These are phyloP conservation scores for Heliothis peltigera DNA, from an alignment of 2,888 invertebrate genomes.

Conservation along the genomic window DNA sequence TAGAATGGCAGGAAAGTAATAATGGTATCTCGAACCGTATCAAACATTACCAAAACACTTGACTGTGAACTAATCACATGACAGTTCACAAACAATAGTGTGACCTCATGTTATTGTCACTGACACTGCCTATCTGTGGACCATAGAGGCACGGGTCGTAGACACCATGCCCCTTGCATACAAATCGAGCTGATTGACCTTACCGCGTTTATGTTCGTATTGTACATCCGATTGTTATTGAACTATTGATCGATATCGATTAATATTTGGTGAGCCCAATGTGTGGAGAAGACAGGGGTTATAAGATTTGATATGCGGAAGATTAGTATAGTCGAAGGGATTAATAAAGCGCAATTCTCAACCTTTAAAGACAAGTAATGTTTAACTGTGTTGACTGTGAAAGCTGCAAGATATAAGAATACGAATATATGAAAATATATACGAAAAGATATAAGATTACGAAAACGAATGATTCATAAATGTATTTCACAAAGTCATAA, in stretches of 20 bases:
- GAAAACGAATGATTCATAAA: no score
- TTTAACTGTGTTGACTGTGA: no score
- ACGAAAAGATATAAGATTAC: no score
- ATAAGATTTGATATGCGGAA: not conserved
- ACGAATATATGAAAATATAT: no score
- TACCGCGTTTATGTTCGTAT: conserved; percentile 64
- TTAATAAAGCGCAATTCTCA: no score
- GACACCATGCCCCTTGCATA: conserved; percentile 63
- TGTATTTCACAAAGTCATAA: fast-evolving
- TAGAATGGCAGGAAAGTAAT: not conserved
- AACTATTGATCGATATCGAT: conserved; percentile 19
- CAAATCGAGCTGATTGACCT: conserved; percentile 72
- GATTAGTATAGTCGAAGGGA: not conserved
- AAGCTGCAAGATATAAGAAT: no score
- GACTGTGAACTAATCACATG: conserved; percentile 47
- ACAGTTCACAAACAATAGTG: conserved; percentile 70
- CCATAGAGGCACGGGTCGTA: conserved; percentile 51
- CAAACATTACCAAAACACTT: conserved; percentile 36
- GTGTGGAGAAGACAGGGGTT: conserved; percentile 1
- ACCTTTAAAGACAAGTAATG: no score
- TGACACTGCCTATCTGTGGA: conserved; percentile 43
- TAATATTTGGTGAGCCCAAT: conserved; percentile 9
- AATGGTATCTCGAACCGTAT: not conserved
- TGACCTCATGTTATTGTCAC: conserved; percentile 76
- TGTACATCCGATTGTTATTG: conserved; percentile 71